These are phyloP conservation scores for Lydus trimaculatus DNA, from an alignment of 2,888 invertebrate genomes.

Conservation along the genomic window DNA sequence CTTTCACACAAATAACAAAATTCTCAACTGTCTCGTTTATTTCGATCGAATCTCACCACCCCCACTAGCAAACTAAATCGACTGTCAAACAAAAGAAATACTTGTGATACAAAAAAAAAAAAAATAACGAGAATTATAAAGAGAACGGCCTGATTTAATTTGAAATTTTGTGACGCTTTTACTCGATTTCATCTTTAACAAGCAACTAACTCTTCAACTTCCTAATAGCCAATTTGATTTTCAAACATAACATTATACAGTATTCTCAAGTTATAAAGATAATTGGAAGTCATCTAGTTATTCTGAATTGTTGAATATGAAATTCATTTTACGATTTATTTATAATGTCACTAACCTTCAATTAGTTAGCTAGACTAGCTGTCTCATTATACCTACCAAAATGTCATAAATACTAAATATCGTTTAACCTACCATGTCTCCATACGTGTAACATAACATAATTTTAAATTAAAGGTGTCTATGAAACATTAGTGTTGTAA, in stretches of 20 bases:
- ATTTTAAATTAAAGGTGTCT: constrained; percentile 26
- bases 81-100: neutral
- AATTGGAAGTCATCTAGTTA: constrained; percentile 14
- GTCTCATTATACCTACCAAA: constrained; percentile 27
- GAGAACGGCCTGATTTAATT: neutral
- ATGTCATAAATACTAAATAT: constrained; percentile 32
- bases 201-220: constrained; percentile 25
- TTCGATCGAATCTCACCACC: neutral
- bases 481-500: constrained; percentile 19
- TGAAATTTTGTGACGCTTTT: constrained; percentile 9
- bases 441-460: constrained; percentile 20
- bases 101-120: neutral
- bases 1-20: constrained; percentile 9
- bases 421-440: constrained; percentile 25
- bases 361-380: constrained; percentile 26
- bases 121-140: neutral
- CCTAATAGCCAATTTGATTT: constrained; percentile 28
- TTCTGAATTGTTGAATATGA: constrained; percentile 17
- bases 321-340: constrained; percentile 25
- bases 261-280: constrained; percentile 13
- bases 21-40: constrained; percentile 10
- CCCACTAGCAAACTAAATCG: neutral
- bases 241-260: constrained; percentile 20
- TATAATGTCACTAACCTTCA: constrained; percentile 28
- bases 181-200: constrained; percentile 24